Evolutionary conservation across 1,140 invertebrate species (phyloP).

Genomic region (Calycopis cecrops): DNA sequence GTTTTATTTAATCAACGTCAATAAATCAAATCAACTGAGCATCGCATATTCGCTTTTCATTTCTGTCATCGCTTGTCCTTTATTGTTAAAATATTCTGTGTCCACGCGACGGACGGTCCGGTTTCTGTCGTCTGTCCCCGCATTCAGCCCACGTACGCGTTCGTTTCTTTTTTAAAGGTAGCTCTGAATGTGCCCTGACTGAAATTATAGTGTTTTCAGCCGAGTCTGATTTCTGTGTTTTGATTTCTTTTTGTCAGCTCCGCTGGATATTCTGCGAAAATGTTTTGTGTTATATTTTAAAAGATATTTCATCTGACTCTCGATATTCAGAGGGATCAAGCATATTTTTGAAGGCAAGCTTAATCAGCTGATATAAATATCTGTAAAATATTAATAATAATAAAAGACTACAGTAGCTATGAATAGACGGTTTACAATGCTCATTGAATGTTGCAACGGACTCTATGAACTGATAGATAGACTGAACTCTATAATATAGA

Average conservation of each 20-base stretch:
- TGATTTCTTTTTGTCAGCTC: conserved; percentile 49
- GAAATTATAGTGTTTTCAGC: conserved; percentile 63
- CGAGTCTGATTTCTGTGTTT: conserved; percentile 44
- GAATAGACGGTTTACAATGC: no score
- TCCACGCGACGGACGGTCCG: conserved; percentile 40
- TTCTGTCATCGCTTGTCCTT: conserved; percentile 18
- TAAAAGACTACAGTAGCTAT: no score
- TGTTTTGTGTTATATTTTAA: neutral
- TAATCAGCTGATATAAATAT: no score
- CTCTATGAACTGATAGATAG: no score
- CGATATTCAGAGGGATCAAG: no score
- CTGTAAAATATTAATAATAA: no score
- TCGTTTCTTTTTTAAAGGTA: conserved; percentile 51
- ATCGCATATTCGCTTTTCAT: neutral
- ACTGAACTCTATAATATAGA: no score
- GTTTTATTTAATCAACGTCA: no score
- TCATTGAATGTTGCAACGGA: no score
- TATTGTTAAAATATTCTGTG: conserved; percentile 51
- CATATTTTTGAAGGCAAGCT: conserved; percentile 1
- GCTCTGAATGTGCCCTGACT: conserved; percentile 55
- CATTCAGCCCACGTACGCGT: conserved; percentile 50
- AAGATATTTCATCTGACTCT: conserved; percentile 6
- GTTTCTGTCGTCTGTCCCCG: conserved; percentile 20
- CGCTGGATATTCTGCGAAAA: no score
- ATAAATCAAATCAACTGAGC: no score